Evolutionary conservation across 1,140 invertebrate species (phyloP).

Genomic region (Polyergus mexicanus): DNA sequence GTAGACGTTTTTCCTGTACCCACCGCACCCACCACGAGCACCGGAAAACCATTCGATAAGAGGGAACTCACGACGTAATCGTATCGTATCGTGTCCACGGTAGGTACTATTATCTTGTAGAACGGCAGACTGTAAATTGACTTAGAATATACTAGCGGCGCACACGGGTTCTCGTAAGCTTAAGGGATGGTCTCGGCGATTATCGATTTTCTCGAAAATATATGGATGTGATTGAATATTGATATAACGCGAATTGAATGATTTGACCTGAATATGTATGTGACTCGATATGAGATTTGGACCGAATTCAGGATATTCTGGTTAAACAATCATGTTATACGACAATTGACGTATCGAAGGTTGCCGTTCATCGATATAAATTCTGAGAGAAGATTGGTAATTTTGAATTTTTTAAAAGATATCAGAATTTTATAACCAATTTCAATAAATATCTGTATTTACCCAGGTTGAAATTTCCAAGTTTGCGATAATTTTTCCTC

Average conservation of each 20-base stretch:
- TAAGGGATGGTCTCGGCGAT: neutral
- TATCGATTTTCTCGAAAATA: constrained; percentile 5
- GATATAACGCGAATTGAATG: neutral
- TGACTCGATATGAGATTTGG: neutral
- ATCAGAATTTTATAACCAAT: neutral
- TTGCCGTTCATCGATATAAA: neutral
- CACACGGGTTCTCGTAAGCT: neutral
- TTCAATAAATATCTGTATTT: constrained; percentile 41
- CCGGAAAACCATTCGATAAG: constrained; percentile 89
- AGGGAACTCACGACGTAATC: constrained; percentile 90
- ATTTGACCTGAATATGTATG: constrained; percentile 25
- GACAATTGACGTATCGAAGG: neutral
- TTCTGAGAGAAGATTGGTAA: neutral
- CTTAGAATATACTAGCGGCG: constrained; percentile 33
- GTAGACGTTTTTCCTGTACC: constrained; percentile 94
- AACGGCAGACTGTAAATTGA: constrained; percentile 89
- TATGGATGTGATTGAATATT: constrained; percentile 1
- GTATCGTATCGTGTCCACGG: constrained; percentile 93
- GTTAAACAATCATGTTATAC: neutral
- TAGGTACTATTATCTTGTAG: constrained; percentile 94
- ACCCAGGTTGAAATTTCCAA: constrained; percentile 91
- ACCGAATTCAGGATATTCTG: neutral
- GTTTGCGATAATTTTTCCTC: constrained; percentile 90
- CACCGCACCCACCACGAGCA: constrained; percentile 92
- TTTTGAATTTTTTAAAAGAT: neutral